These are phyloP conservation scores for Enteromius unitaeniatus DNA, from an alignment of 2,797 vertebrate genomes.

Conservation along the genomic window DNA sequence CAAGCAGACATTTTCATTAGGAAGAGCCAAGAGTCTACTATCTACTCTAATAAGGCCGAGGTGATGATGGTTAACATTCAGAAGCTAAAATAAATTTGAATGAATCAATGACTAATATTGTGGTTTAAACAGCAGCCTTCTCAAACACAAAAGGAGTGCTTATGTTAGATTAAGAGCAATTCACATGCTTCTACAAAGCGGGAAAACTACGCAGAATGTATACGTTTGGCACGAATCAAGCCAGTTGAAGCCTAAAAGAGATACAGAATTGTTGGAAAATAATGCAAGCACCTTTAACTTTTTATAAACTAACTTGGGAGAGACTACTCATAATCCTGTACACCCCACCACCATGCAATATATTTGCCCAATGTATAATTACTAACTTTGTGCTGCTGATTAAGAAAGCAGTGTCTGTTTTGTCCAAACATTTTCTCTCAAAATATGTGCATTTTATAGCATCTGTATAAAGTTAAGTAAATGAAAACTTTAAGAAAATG, in stretches of 20 bases:
- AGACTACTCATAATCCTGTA: not conserved
- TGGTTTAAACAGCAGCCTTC: not conserved
- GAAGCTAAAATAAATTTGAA: not conserved
- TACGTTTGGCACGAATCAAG: not conserved
- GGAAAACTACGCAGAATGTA: not conserved
- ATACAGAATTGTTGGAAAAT: not conserved
- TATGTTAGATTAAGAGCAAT: not conserved
- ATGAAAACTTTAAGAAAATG: not conserved
- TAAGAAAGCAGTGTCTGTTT: not conserved
- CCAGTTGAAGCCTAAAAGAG: not conserved
- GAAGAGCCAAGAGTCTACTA: not conserved
- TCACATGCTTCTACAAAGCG: not conserved
- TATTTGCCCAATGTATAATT: not conserved
- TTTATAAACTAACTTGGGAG: not conserved
- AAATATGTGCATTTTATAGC: not conserved
- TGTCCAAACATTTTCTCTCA: not conserved
- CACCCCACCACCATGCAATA: not conserved
- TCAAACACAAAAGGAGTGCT: not conserved
- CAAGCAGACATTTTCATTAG: not conserved
- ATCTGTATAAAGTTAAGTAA: not conserved
- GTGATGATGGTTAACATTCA: not conserved
- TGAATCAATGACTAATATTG: not conserved
- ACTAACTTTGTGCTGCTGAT: not conserved
- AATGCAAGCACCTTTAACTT: not conserved
- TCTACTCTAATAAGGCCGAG: not conserved